Conservation (phyloP, 2,113 vertebrate species). For the Calyptommatus sinebrachiatus region DNA sequence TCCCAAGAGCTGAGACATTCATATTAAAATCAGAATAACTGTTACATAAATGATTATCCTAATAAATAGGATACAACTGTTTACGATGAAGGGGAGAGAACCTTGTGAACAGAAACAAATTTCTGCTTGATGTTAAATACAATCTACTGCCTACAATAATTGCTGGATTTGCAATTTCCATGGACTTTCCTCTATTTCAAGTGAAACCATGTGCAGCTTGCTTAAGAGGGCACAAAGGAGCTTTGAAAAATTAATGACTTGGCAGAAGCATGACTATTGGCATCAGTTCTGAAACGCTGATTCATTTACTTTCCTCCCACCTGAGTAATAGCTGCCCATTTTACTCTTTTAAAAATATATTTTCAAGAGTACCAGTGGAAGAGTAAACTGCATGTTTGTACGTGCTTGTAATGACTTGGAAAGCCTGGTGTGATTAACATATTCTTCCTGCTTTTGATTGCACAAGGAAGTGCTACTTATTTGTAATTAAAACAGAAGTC, state of each 20-base stretch:
- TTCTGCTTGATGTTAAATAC: neutral
- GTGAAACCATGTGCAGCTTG: constrained; percentile 18
- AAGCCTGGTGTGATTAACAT: accelerated
- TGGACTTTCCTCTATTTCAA: neutral
- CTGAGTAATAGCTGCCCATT: constrained; percentile 32
- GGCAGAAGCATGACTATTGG: constrained; percentile 31
- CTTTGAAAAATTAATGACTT: constrained; percentile 24
- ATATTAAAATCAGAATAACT: neutral
- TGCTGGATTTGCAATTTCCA: neutral
- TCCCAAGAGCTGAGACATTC: neutral
- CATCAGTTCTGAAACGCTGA: constrained; percentile 39
- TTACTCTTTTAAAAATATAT: constrained; percentile 55
- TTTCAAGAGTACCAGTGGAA: constrained; percentile 19
- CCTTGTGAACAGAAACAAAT: neutral
- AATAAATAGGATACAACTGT: neutral
- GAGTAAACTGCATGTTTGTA: constrained; percentile 20
- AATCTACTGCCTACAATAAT: neutral
- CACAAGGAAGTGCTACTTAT: constrained; percentile 31
- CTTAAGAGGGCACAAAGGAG: neutral
- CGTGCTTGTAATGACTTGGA: accelerated
- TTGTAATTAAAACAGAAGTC: constrained; percentile 31
- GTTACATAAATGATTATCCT: too few relatives aligned
- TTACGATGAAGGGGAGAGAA: accelerated
- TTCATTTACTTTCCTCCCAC: constrained; percentile 60
- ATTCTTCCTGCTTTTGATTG: constrained; percentile 13